Conservation (phyloP, 1,140 invertebrate genomes). For the Bombus impatiens region DNA sequence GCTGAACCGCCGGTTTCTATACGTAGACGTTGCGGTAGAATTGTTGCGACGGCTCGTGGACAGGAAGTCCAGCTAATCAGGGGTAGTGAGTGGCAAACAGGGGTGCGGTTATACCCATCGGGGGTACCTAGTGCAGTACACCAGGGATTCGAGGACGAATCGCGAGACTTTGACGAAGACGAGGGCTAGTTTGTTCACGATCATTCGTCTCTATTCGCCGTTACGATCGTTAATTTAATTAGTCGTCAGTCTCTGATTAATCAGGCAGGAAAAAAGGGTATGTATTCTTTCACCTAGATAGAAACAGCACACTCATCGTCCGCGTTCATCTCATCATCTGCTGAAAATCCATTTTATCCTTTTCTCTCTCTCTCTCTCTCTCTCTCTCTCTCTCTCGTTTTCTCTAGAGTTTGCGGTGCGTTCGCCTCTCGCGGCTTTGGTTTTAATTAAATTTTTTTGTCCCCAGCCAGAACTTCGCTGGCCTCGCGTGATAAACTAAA, state of each 20-base stretch:
- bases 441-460: slow-evolving; percentile 50
- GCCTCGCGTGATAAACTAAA: slow-evolving; percentile 38
- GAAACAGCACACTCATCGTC: not conserved
- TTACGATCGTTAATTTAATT: slow-evolving; percentile 57
- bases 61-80: slow-evolving; percentile 82
- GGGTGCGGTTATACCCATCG: slow-evolving; percentile 78
- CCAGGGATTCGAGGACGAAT: slow-evolving; percentile 69
- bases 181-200: slow-evolving; percentile 24
- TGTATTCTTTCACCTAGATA: not conserved
- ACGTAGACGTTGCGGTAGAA: slow-evolving; percentile 23
- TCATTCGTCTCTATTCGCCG: slow-evolving; percentile 27
- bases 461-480: not conserved
- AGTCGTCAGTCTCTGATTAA: slow-evolving; percentile 49
- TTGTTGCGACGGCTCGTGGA: slow-evolving; percentile 75
- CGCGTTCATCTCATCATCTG: slow-evolving; percentile 20
- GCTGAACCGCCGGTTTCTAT: not conserved
- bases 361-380: not conserved
- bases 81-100: slow-evolving; percentile 83
- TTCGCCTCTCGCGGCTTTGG: slow-evolving; percentile 30
- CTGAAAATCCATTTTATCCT: slow-evolving; percentile 22
- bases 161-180: slow-evolving; percentile 45
- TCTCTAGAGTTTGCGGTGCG: slow-evolving; percentile 8
- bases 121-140: slow-evolving; percentile 61
- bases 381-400: not conserved
- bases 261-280: not conserved